Percentiles rank a stretch among this genome's conserved stretches.
Conservation (phyloP, 2,113 vertebrate genomes). For the Antigone vipio region DNA sequence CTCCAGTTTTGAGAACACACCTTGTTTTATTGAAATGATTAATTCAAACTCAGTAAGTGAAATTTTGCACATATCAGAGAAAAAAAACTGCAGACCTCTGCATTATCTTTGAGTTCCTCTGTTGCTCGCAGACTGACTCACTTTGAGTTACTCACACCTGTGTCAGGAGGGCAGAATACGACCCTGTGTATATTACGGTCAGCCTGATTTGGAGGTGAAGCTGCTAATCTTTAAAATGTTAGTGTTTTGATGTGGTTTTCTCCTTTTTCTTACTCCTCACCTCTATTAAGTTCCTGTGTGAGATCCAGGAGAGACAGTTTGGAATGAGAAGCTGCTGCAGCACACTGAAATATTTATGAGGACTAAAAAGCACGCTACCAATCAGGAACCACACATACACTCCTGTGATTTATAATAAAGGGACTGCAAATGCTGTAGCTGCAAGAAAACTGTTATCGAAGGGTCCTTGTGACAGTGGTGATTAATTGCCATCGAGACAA, state of each 20-base stretch:
- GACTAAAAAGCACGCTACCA: neutral
- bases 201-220: neutral
- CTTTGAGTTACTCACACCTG: neutral
- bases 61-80: neutral
- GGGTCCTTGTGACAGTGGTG: neutral
- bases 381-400: neutral
- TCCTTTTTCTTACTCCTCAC: neutral
- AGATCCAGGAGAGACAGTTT: neutral
- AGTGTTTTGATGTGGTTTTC: neutral
- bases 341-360: neutral
- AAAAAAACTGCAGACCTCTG: neutral
- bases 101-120: neutral
- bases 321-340: neutral
- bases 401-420: slow-evolving; percentile 10
- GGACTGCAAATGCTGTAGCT: neutral
- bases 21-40: neutral
- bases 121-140: neutral
- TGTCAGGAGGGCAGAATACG: neutral
- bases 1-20: neutral
- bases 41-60: neutral
- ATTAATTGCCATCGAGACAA: neutral
- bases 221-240: neutral
- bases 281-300: neutral
- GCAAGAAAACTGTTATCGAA: slow-evolving; percentile 24
- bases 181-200: neutral